Base-by-base conservation (phyloP, 2,888 invertebrate species). In the Graphium colonna region DNA sequence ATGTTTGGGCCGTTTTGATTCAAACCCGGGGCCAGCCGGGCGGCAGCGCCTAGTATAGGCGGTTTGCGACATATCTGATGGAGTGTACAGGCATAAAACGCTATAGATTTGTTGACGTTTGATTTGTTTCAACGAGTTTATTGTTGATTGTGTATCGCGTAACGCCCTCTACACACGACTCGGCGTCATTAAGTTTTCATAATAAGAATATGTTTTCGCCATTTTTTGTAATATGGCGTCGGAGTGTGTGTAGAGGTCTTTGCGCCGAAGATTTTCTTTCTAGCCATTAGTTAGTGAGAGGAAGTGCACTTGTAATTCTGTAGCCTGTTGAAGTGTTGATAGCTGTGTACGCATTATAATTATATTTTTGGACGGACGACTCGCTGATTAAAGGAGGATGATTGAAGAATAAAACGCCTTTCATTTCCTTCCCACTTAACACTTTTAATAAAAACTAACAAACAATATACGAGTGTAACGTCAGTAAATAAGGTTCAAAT, bases 321-420 rank as follows among this genome's bases (percentile, higher is more conserved):
- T 82, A 79, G 82, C 73, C 65, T 72, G 80, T 80, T 79, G 73
- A 73, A 69, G 73, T 78, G 81, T 78, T 82, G 69, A 80, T 81
- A 79, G 79, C 71, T 69, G 42, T 26, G 68, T 75, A 77, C 63
- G 81, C 79, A 79, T 81, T 85, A 36, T 12, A 12, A 21, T 21
- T 33, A 83, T 88, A 88, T 88, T 88, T 87, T 88, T 88, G 83
- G 82, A 87, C 77, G 74, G 69, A 79, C 68, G 65, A 81, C 74
- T 79, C 84, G 80, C 83, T 86, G 31, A 31, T 31, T 31, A 31
- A 85, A 84, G 83, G 79, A 71, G 60, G 76, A 75, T 71, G 64
- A 77, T 65, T 39, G 42, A 46, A 63, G 70, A 67, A 49, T 36
- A 62, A 56, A 60, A 61, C 66, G 44, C n/a, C 73, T 75, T 77